A percentile compares a stretch with the other conserved stretches of the same genome.
Evolutionary conservation across 2,888 invertebrate species (phyloP).

Genomic region (Xestobium rufovillosum): DNA sequence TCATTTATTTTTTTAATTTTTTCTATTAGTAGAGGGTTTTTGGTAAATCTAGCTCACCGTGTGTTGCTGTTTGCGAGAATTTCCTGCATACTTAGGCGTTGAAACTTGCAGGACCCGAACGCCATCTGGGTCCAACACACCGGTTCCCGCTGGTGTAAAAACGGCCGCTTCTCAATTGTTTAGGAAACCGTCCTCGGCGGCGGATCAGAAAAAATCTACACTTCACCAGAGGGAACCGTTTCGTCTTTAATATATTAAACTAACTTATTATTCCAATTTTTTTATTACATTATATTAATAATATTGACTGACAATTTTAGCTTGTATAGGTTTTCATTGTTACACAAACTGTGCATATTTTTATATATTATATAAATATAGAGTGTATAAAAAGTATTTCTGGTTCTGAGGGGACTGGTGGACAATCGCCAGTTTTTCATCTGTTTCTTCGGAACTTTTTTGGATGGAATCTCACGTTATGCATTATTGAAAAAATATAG

Average conservation of each 20-base stretch:
- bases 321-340: conserved; percentile 29
- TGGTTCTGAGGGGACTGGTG: conserved; percentile 11
- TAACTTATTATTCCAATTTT: neutral
- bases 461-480: conserved; percentile 9
- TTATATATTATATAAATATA: conserved; percentile 31
- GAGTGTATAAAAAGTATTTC: neutral
- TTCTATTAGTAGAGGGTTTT: no score
- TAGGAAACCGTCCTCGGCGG: conserved; percentile 61
- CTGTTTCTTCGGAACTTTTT: conserved; percentile 22
- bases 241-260: conserved; percentile 57
- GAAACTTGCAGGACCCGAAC: conserved; percentile 57
- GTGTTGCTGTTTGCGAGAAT: no score
- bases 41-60: no score
- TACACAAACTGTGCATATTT: conserved; percentile 39
- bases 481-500: conserved; percentile 6
- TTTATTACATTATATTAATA: neutral
- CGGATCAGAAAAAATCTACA: conserved; percentile 45
- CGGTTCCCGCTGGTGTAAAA: conserved; percentile 56
- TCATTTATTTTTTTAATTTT: no score
- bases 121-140: conserved; percentile 68
- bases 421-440: conserved; percentile 34
- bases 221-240: conserved; percentile 60
- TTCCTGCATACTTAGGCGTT: neutral
- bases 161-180: conserved; percentile 57
- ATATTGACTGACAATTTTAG: conserved; percentile 37